Percentiles rank a stretch among this genome's conserved stretches.
Evolutionary conservation across 2,888 invertebrate genomes (phyloP).

Genomic region (Spialia ferax): DNA sequence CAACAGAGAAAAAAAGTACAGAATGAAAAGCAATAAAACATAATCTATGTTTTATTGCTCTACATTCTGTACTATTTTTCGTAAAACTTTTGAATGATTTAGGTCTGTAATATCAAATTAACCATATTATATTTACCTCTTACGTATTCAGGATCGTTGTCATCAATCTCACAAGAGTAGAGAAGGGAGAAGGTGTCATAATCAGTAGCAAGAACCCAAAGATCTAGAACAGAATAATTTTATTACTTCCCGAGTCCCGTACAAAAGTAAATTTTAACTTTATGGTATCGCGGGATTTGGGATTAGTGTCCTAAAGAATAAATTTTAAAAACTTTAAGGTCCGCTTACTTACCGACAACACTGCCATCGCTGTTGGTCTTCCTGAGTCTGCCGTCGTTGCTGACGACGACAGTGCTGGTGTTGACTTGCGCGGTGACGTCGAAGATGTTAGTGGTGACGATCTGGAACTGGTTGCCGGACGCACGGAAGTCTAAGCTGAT

Average conservation of each 20-base stretch:
- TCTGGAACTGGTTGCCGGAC: slow-evolving; percentile 52
- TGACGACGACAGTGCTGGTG: slow-evolving; percentile 55
- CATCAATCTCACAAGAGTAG: slow-evolving; percentile 64
- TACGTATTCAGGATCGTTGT: slow-evolving; percentile 60
- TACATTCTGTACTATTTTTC: no score
- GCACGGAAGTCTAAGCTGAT: slow-evolving; percentile 60
- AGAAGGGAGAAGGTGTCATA: slow-evolving; percentile 69
- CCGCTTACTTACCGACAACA: slow-evolving; percentile 46
- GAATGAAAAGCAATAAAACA: no score
- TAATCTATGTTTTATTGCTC: no score
- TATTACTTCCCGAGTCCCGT: no score
- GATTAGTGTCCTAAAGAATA: no score
- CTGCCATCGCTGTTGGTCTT: slow-evolving; percentile 55
- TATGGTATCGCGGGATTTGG: no score
- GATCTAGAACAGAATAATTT: no score
- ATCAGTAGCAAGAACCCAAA: slow-evolving; percentile 72
- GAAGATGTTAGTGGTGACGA: slow-evolving; percentile 62
- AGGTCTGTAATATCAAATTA: no score
- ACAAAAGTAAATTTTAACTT: no score
- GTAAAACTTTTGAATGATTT: no score
- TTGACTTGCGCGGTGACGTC: slow-evolving; percentile 51
- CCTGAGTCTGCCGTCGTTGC: no score
- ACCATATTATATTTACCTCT: slow-evolving; percentile 63
- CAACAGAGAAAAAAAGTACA: no score
- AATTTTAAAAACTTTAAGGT: background rate